Percentiles rank a stretch among this genome's conserved stretches.
These are phyloP conservation scores for Eurystomus gularis DNA, from an alignment of 2,113 vertebrate genomes.

Conservation along the genomic window DNA sequence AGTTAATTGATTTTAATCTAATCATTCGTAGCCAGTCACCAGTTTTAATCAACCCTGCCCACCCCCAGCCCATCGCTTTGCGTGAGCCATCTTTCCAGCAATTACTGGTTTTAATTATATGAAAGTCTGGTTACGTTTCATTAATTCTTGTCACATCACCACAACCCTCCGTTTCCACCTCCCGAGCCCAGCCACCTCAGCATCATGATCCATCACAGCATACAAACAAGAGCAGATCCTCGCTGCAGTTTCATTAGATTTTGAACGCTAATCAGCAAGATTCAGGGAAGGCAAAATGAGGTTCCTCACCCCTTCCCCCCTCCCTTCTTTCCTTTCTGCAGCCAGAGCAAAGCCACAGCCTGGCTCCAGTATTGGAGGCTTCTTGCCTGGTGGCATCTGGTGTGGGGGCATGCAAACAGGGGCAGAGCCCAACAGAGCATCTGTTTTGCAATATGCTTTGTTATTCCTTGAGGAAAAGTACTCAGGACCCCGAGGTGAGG, in stretches of 20 bases:
- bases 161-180: background rate
- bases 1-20: conserved; percentile 70
- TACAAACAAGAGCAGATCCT: background rate
- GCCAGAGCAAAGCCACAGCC: background rate
- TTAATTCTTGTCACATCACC: conserved; percentile 60
- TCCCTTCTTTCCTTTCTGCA: background rate
- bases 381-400: background rate
- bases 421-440: background rate
- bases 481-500: background rate
- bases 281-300: background rate
- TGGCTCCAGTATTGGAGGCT: background rate
- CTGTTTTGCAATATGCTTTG: background rate
- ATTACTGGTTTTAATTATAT: conserved; percentile 49
- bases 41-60: conserved; percentile 50
- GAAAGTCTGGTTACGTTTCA: conserved; percentile 1
- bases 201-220: background rate
- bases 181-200: background rate
- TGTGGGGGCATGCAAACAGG: background rate
- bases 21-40: conserved; percentile 57
- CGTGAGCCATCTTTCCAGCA: conserved; percentile 14
- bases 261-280: background rate
- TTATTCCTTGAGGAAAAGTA: background rate
- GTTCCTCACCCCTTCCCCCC: background rate
- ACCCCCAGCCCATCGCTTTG: background rate
- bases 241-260: background rate